Base-by-base conservation (phyloP, 35 echinoderm and acorn worm species). In the Diadema setosum region DNA sequence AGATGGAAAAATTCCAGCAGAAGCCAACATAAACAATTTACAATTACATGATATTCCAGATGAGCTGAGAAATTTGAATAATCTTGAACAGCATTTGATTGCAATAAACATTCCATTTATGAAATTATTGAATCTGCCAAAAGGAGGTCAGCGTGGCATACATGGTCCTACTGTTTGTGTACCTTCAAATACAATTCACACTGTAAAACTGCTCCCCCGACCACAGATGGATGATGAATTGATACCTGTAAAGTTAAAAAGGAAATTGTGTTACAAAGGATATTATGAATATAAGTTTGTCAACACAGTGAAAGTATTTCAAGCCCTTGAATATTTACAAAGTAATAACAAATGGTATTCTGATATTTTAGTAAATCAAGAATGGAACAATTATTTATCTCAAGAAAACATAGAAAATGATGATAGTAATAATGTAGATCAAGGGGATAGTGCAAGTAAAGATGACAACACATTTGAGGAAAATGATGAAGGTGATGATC, bases 141-240 rank as follows among this genome's bases (percentile, higher is more conserved):
- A n/a, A n/a, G n/a, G 84, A 35, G 55, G 75, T n/a, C 91, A 87
- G 45, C 65, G 73, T 39, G 84, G 73, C 9, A 69, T 93, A 20
- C 74, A 87, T 93, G 91, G 91, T 32, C 91, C 91, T 32, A 57
- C 65, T 83, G 75, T 88, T 59, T 93, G 91, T 87, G 91, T 93
- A 29, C 91, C 91, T 74, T 93, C 91, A 44, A 87, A 93, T 49
- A 81, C 74, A 33, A 14, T 27, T 16, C 46, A 93, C 74, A 88
- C 74, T 44, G 60, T 87, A 49, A 58, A 81, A n/a, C 25, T 25
- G 11, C 57, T 90, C 20, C 92, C 92, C 14, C 39, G 92, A 43
- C 34, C 63, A 23, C 42, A 35, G 36, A 64, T 35, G 44, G 92
- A 90, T 34, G 70, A 90, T 45, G 20, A 60, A 21, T 7, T 94